Evolutionary conservation across 1,140 invertebrate genomes (phyloP).

Genomic region (Caenorhabditis briggsae): DNA sequence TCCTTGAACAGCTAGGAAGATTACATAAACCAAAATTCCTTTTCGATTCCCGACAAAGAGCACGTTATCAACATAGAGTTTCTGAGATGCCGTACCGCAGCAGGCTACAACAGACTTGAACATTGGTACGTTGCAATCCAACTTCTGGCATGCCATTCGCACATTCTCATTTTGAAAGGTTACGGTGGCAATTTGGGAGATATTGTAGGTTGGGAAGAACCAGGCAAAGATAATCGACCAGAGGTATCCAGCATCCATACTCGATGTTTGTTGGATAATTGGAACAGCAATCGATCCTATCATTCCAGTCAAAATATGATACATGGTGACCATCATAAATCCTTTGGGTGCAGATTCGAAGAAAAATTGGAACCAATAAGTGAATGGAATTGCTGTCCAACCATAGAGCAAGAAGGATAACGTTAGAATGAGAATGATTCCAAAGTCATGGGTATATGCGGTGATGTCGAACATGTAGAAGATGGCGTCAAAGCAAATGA

Average conservation of each 20-base stretch:
- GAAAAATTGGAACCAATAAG: slow-evolving; percentile 70
- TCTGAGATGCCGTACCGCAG: slow-evolving; percentile 67
- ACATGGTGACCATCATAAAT: slow-evolving; percentile 74
- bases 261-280: slow-evolving; percentile 68
- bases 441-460: slow-evolving; percentile 72
- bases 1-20: slow-evolving; percentile 70
- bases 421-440: slow-evolving; percentile 53
- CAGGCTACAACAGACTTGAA: slow-evolving; percentile 59
- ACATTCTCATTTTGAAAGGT: slow-evolving; percentile 71
- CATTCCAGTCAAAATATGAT: slow-evolving; percentile 73
- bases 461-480: slow-evolving; percentile 70
- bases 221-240: slow-evolving; percentile 70
- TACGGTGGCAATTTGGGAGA: slow-evolving; percentile 64
- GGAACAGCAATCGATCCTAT: slow-evolving; percentile 73
- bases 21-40: slow-evolving; percentile 65
- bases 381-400: slow-evolving; percentile 72
- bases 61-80: slow-evolving; percentile 66
- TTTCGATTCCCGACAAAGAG: slow-evolving; percentile 56
- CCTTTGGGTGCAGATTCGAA: slow-evolving; percentile 72
- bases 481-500: slow-evolving; percentile 60
- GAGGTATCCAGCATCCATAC: slow-evolving; percentile 62
- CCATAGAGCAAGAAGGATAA: slow-evolving; percentile 67
- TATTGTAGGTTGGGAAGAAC: slow-evolving; percentile 71
- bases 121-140: slow-evolving; percentile 61
- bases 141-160: slow-evolving; percentile 62